Evolutionary conservation across 2,113 vertebrate genomes (phyloP).

Genomic region (Gracilinanus agilis): DNA sequence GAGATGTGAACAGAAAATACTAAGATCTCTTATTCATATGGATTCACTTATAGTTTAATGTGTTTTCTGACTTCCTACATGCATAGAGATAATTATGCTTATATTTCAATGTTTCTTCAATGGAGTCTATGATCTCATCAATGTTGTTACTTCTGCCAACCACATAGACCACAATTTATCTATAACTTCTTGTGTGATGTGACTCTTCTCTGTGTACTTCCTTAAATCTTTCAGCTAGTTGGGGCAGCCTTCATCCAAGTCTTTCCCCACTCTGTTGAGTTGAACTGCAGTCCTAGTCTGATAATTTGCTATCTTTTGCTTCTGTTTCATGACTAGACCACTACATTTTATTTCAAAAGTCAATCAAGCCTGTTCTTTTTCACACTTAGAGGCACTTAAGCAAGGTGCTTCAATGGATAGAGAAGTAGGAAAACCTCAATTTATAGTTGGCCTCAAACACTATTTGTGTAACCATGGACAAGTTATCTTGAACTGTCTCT

Average conservation of each 20-base stretch:
- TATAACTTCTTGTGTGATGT: not conserved
- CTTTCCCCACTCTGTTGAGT: not conserved
- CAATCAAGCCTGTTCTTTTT: not conserved
- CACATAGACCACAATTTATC: not conserved
- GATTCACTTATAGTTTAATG: conserved; percentile 60
- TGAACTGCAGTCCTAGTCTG: not conserved
- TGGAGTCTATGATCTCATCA: not conserved
- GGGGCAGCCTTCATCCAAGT: not conserved
- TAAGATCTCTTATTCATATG: conserved; percentile 52
- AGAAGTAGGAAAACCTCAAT: not conserved
- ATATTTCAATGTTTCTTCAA: not conserved
- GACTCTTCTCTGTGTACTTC: not conserved
- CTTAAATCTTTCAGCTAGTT: not conserved
- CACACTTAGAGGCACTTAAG: not conserved
- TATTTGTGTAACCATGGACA: not conserved
- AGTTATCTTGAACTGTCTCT: not conserved
- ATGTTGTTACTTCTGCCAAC: not conserved
- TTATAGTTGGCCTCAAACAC: not conserved
- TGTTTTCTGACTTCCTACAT: conserved; percentile 41
- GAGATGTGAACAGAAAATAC: not conserved
- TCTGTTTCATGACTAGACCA: not conserved
- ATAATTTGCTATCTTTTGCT: not conserved
- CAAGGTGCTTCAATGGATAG: not conserved
- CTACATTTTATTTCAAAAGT: not conserved
- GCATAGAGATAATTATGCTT: not conserved